These are phyloP conservation scores for Julus scandinavius DNA, from an alignment of 2,888 invertebrate genomes.

Conservation along the genomic window DNA sequence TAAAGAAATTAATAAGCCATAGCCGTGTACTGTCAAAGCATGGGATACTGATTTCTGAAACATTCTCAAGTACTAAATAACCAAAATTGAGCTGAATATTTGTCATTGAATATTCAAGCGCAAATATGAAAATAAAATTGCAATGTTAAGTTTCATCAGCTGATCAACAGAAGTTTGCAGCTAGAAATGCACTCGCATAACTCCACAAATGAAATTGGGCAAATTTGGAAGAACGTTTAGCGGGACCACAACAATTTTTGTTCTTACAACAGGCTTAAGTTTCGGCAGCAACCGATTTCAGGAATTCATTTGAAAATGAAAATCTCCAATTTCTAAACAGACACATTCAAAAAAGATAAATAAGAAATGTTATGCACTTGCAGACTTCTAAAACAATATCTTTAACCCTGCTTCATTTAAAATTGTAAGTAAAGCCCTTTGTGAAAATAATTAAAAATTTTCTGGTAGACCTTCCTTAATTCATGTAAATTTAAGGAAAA, in stretches of 20 bases:
- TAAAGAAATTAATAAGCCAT: background rate
- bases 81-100: no score
- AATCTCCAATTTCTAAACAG: background rate
- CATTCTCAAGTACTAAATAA: no score
- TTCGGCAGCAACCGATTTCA: background rate
- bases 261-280: background rate
- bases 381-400: conserved; percentile 7
- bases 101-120: no score
- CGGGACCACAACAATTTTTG: background rate
- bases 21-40: background rate
- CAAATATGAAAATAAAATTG: no score
- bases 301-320: background rate
- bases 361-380: background rate
- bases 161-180: background rate
- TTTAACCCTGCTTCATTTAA: background rate
- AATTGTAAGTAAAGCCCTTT: background rate
- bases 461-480: background rate
- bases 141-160: background rate
- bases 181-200: no score
- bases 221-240: background rate
- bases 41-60: no score
- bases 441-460: background rate
- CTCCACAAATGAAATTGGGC: background rate
- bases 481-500: background rate
- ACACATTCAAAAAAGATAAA: background rate